Evolutionary conservation across 2,113 vertebrate genomes (phyloP), one percentile per base, ranked within the genome.

Genomic region (Oostethus manadensis): DNA sequence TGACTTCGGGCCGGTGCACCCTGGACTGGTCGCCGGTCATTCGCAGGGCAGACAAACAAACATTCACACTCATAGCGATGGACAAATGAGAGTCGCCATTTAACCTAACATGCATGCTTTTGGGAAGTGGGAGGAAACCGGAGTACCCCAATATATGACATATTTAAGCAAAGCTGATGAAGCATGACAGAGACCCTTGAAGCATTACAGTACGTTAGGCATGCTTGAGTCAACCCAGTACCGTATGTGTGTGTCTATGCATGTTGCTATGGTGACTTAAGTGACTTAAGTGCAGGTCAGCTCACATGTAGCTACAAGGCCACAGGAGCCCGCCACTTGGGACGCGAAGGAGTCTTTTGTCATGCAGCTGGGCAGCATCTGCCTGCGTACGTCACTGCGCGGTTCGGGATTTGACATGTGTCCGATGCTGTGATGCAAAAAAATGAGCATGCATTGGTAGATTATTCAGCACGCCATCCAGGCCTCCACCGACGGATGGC

Each of bases 251-350:
- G 60, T 63, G 53, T 17, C 26, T 49, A 42, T 70, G 57, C 61
- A 51, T 26, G 77, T 84, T 82, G 81, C 80, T 51, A 82, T 78
- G 74, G 83, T 73, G 68, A 85, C 73, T 17, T 33, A 33, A 26
- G n/a, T n/a, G n/a, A n/a, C n/a, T n/a, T 59, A 51, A 66, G 77
- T 69, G 60, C 70, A 76, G 79, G 76, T 33, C 8, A 80, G 75
- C 79, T 58, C 53, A 57, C 75, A 80, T 42, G 45, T 65, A 47
- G 71, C 51, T 21, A 62, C 67, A 62, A 70, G 58, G 8, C 8
- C 2, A 10, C 35, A 38, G 70, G 63, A 61, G 53, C 53, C 43
- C 33, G 62, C 38, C 68, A 76, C 76, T 18, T 43, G 72, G 66
- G 83, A 66, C 46, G 10, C 42, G 16, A 10, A 58, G 35, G n/a